A percentile compares a stretch with the other conserved stretches of the same genome.
These are phyloP conservation scores for Xiphorhynchus erythropygius DNA, from an alignment of 2,797 vertebrate species.

Conservation along the genomic window DNA sequence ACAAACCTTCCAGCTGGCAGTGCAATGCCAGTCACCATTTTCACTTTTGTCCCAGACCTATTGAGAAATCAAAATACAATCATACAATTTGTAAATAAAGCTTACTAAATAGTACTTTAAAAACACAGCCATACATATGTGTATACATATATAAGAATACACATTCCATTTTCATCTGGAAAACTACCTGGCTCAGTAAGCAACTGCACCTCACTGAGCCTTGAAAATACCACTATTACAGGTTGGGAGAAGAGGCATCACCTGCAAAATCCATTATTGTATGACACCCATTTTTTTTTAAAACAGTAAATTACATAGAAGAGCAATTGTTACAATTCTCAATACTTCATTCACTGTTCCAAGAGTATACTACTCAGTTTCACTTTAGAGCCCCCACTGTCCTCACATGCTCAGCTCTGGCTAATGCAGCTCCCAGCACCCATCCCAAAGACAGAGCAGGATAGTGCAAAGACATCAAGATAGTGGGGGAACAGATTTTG, in stretches of 20 bases:
- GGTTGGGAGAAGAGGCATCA: accelerated
- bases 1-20: conserved; percentile 98
- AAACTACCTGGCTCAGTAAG: background rate
- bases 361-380: background rate
- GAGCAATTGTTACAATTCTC: background rate
- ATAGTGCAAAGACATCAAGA: background rate
- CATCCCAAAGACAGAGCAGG: background rate
- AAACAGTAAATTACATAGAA: background rate
- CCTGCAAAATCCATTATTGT: background rate
- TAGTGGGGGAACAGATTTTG: background rate
- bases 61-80: conserved; percentile 19
- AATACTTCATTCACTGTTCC: background rate
- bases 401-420: accelerated
- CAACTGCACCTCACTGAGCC: background rate
- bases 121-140: background rate
- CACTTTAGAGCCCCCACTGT: accelerated
- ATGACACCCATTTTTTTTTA: background rate
- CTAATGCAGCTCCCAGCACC: no score
- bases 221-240: background rate
- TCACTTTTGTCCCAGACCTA: conserved; percentile 99
- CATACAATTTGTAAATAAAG: background rate
- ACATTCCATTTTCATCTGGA: background rate
- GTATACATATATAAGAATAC: no score
- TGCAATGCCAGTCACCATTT: conserved; percentile 95
- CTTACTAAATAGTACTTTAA: background rate